Percentiles rank a stretch among this genome's conserved stretches.
Conservation (phyloP, 2,113 vertebrate species). For the Mungos mungo region DNA sequence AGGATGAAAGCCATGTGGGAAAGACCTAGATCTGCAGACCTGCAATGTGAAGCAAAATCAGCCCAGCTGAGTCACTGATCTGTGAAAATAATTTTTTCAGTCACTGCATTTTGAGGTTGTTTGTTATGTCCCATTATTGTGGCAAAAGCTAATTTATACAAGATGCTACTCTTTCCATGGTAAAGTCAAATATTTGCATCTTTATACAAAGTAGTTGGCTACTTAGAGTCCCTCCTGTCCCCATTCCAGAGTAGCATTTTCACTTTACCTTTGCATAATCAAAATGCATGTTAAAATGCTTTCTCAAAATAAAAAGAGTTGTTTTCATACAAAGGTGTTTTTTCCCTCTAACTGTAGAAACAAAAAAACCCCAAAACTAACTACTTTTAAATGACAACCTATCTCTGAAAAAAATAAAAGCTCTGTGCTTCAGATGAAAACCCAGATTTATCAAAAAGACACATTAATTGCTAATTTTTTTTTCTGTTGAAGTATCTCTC, state of each 20-base stretch:
- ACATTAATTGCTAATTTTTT: not conserved
- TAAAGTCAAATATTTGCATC: conserved; percentile 39
- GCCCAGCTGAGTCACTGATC: conserved; percentile 4
- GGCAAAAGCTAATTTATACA: conserved; percentile 43
- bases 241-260: conserved; percentile 31
- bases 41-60: conserved; percentile 19
- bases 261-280: not conserved
- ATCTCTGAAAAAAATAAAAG: not conserved
- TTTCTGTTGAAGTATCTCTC: conserved; percentile 38
- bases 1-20: not conserved
- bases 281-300: not conserved
- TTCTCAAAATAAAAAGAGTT: conserved; percentile 3
- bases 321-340: not conserved
- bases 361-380: not conserved
- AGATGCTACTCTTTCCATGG: conserved; percentile 31
- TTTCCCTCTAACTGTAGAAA: not conserved
- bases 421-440: not conserved
- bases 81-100: not conserved
- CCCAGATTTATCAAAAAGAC: conserved; percentile 11
- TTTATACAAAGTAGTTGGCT: conserved; percentile 20
- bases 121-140: conserved; percentile 35
- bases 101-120: conserved; percentile 2
- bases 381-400: conserved; percentile 18
- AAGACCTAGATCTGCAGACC: not conserved
- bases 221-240: not conserved